Evolutionary conservation across 2,797 vertebrate genomes (phyloP).

Genomic region (Heterohyrax brucei): DNA sequence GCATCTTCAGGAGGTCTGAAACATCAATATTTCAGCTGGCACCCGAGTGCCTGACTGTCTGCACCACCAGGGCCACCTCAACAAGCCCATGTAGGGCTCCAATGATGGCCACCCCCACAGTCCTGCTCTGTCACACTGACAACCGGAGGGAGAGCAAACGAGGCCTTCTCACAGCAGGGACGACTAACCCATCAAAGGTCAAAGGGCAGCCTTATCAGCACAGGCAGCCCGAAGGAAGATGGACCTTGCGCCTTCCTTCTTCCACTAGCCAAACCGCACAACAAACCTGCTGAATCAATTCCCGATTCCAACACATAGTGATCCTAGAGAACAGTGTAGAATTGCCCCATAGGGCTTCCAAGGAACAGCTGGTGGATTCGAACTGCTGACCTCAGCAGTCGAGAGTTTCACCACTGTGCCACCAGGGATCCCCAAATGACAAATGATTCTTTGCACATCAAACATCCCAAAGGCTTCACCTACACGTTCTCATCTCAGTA

Average conservation of each 20-base stretch:
- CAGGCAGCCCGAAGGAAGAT: background rate
- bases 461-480: background rate
- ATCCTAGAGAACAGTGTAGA: too few relatives aligned
- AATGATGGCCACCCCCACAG: accelerated
- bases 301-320: too few relatives aligned
- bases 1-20: background rate
- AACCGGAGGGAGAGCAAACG: background rate
- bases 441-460: background rate
- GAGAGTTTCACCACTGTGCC: too few relatives aligned
- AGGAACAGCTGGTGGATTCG: too few relatives aligned
- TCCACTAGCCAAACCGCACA: background rate
- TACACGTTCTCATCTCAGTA: background rate
- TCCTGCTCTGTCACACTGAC: background rate
- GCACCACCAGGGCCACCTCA: background rate
- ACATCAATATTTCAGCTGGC: too few relatives aligned
- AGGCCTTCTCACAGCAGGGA: background rate
- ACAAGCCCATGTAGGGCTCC: background rate
- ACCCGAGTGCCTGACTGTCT: too few relatives aligned
- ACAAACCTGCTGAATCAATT: too few relatives aligned
- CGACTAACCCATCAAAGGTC: background rate
- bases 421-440: too few relatives aligned
- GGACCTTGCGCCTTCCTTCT: background rate
- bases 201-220: background rate
- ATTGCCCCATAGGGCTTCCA: too few relatives aligned
- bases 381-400: too few relatives aligned